Evolutionary conservation across 2,113 vertebrate genomes (phyloP).

Genomic region (Podarcis raffonei): DNA sequence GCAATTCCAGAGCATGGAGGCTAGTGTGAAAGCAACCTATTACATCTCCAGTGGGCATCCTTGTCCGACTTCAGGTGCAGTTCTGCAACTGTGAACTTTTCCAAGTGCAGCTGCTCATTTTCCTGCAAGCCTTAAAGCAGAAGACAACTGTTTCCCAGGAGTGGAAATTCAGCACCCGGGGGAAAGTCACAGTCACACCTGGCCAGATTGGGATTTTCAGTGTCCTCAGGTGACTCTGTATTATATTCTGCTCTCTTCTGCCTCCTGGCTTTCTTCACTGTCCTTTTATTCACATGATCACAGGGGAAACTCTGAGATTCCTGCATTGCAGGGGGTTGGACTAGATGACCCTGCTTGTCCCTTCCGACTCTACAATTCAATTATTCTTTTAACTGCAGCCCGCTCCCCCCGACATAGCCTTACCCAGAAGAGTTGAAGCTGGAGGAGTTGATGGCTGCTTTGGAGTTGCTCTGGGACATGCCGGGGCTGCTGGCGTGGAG

Average conservation of each 20-base stretch:
- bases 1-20: background rate
- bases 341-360: too few relatives aligned
- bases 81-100: background rate
- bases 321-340: too few relatives aligned
- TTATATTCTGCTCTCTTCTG: background rate
- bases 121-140: background rate
- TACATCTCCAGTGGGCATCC: background rate
- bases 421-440: slow-evolving; percentile 82
- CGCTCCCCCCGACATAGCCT: background rate
- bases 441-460: slow-evolving; percentile 75
- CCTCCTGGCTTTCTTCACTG: background rate
- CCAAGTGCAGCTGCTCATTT: too few relatives aligned
- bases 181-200: background rate
- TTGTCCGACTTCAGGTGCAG: background rate
- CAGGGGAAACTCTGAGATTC: background rate
- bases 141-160: background rate
- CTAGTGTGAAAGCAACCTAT: background rate
- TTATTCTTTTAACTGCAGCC: too few relatives aligned
- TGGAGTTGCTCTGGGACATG: slow-evolving; percentile 77
- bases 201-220: background rate
- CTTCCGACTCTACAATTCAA: too few relatives aligned
- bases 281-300: background rate
- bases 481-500: slow-evolving; percentile 77
- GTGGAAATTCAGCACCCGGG: background rate
- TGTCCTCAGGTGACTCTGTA: background rate